A percentile compares a stretch with the other conserved stretches of the same genome.
Evolutionary conservation across 2,888 invertebrate species (phyloP).

Genomic region (Heterodera filipjevi): DNA sequence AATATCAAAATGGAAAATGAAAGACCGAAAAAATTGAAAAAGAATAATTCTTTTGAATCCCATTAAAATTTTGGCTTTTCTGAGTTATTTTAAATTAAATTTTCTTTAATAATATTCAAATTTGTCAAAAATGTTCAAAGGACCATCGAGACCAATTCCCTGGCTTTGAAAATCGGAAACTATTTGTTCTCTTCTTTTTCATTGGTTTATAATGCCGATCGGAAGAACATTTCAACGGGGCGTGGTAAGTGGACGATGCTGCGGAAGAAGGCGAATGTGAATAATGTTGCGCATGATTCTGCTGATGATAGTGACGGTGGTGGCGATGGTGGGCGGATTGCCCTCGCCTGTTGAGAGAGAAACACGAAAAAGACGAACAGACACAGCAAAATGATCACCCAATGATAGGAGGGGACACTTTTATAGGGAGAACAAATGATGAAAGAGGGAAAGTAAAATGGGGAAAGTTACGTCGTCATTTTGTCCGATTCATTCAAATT

Average conservation of each 20-base stretch:
- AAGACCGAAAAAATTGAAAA: not conserved
- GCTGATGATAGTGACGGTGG: not conserved
- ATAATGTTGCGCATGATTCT: not conserved
- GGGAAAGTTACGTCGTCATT: not conserved
- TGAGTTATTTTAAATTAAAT: no score
- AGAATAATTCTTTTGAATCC: not conserved
- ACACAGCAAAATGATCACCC: slow-evolving; percentile 14
- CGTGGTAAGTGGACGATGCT: slow-evolving; percentile 1
- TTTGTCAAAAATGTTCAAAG: no score
- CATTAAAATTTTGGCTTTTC: not conserved
- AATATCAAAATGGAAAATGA: slow-evolving; percentile 30
- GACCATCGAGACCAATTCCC: no score
- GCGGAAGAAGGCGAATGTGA: not conserved
- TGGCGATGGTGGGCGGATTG: not conserved
- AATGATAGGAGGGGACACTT: slow-evolving; percentile 15
- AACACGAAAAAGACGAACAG: slow-evolving; percentile 23
- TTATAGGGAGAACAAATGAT: not conserved
- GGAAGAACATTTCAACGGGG: slow-evolving; percentile 1
- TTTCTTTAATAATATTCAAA: no score
- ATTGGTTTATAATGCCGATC: not conserved
- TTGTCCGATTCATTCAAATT: slow-evolving; percentile 10
- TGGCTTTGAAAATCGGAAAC: no score
- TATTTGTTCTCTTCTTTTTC: no score
- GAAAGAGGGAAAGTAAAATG: not conserved
- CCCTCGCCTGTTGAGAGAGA: not conserved